A percentile compares a stretch with the other conserved stretches of the same genome.
These are phyloP conservation scores for Plecotus auritus DNA, from an alignment of 2,113 vertebrate species.

Conservation along the genomic window DNA sequence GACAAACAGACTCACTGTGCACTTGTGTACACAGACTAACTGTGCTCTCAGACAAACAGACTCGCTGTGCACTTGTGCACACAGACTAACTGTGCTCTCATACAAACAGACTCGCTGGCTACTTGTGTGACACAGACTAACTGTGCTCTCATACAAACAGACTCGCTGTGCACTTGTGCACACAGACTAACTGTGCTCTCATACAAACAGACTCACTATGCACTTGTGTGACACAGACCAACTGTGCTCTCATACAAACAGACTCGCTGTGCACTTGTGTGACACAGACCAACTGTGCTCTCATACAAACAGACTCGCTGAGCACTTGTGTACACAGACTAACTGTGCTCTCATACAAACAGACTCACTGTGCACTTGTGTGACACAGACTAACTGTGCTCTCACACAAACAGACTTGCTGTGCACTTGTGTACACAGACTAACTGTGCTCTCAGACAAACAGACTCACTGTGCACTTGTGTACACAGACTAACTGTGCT, in stretches of 20 bases:
- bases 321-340: background rate
- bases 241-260: too few species aligned
- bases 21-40: background rate
- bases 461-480: too few species aligned
- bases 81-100: background rate
- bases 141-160: background rate
- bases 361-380: background rate
- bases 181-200: rapidly evolving
- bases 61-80: background rate
- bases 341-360: background rate
- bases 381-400: background rate
- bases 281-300: background rate
- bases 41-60: background rate
- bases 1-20: background rate
- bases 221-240: background rate
- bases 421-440: too few species aligned
- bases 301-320: background rate
- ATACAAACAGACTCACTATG: background rate
- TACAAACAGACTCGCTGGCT: background rate
- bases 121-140: too few species aligned
- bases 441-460: background rate
- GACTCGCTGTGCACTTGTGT: background rate
- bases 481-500: rapidly evolving
- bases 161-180: too few species aligned
- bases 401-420: background rate